phyloP scores from a whole-genome alignment of 2,888 invertebrate species.

The Kuschelorhynchus macadamiae region DNA sequence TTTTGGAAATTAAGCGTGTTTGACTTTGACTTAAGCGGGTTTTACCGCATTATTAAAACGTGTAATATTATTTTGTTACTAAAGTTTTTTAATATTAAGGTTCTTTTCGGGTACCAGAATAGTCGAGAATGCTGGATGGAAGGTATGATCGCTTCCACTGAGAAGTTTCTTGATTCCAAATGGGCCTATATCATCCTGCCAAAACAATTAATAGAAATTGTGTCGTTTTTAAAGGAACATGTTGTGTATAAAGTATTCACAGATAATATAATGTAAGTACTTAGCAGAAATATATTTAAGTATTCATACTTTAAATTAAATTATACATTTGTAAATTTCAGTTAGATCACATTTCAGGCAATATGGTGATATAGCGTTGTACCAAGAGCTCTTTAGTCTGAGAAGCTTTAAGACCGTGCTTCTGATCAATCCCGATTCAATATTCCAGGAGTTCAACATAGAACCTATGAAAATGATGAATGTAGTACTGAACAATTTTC shows the following conservation, averaged over 20 bases:
- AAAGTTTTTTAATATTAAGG: no score
- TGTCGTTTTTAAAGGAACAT: slow-evolving; percentile 20
- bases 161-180: background rate
- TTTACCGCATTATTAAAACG: no score
- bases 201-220: slow-evolving; percentile 1
- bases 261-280: slow-evolving; percentile 17
- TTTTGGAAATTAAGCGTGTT: no score
- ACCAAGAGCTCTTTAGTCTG: slow-evolving; percentile 21
- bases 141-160: background rate
- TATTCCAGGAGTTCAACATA: slow-evolving; percentile 30
- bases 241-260: slow-evolving; percentile 16
- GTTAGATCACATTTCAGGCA: slow-evolving; percentile 19
- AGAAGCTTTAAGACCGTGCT: slow-evolving; percentile 7
- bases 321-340: background rate
- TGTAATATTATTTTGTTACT: no score
- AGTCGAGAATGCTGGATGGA: slow-evolving; percentile 32
- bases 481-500: slow-evolving; percentile 10
- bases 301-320: no score
- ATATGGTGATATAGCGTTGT: background rate
- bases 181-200: slow-evolving; percentile 17
- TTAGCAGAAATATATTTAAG: no score
- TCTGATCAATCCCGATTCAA: slow-evolving; percentile 12
- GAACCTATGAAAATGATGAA: background rate
- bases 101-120: slow-evolving; percentile 28
- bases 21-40: no score